A percentile compares a stretch with the other conserved stretches of the same genome.
Conservation (phyloP, 2,113 vertebrate species). For the Atrichornis clamosus region DNA sequence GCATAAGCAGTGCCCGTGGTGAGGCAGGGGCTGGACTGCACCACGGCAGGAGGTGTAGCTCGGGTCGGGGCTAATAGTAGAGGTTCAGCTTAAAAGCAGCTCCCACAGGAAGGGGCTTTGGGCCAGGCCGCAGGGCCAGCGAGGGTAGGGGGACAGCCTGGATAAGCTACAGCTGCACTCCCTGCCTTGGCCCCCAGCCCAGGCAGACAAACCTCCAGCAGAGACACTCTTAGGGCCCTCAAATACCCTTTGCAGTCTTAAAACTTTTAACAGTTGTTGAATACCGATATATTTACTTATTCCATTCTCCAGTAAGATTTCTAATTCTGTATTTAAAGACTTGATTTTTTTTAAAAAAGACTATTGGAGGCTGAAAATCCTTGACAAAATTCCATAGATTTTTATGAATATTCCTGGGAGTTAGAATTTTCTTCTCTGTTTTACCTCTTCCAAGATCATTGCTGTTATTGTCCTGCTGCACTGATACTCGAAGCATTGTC, state of each 20-base stretch:
- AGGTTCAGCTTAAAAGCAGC: background rate
- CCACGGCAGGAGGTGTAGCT: background rate
- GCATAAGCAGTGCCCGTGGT: accelerated
- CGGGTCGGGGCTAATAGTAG: background rate
- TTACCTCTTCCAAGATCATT: background rate
- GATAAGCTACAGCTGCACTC: background rate
- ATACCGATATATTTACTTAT: background rate
- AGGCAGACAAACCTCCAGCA: background rate
- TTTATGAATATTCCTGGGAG: background rate
- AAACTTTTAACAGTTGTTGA: background rate
- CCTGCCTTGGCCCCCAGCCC: background rate
- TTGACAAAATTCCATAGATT: background rate
- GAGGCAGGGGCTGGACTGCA: background rate
- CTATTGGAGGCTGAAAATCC: background rate
- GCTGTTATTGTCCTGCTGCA: background rate
- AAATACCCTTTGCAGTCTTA: background rate
- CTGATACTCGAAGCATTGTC: background rate
- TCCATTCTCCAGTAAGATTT: background rate
- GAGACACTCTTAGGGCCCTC: background rate
- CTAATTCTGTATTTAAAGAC: background rate
- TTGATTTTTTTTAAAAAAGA: background rate
- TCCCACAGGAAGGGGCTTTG: background rate
- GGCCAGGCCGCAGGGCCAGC: background rate
- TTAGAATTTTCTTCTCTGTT: background rate
- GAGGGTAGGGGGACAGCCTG: background rate